A percentile compares a stretch with the other conserved stretches of the same genome.
phyloP scores from a whole-genome alignment of 2,113 vertebrate species.

The Cisticola juncidis region DNA sequence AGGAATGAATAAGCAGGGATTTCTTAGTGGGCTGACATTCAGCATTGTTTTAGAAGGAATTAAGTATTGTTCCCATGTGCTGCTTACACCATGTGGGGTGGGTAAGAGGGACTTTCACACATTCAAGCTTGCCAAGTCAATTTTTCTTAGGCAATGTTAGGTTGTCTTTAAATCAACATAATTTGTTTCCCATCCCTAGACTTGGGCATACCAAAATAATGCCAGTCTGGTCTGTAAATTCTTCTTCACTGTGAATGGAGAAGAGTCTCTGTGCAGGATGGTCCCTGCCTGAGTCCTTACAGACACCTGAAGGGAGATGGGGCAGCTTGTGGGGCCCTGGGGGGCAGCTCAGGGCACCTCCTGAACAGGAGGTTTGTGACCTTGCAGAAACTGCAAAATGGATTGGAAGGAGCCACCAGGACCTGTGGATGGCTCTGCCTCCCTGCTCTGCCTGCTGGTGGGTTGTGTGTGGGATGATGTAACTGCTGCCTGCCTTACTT shows the following conservation, averaged over 20 bases:
- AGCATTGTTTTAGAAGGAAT: conserved; percentile 30
- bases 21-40: conserved; percentile 1
- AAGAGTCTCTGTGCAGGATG: not conserved
- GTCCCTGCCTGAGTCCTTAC: not conserved
- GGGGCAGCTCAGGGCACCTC: not conserved
- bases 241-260: not conserved
- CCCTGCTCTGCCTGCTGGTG: not conserved
- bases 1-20: conserved; percentile 48
- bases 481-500: not conserved
- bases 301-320: not conserved
- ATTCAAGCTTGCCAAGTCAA: conserved; percentile 13
- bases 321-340: not conserved
- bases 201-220: not conserved
- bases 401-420: not conserved
- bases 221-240: not conserved
- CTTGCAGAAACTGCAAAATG: not conserved
- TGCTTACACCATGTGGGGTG: not conserved
- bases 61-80: not conserved
- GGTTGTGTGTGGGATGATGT: not conserved
- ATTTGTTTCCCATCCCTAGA: not conserved
- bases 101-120: conserved; percentile 27
- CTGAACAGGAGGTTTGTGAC: not conserved
- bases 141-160: not conserved
- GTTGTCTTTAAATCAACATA: not conserved
- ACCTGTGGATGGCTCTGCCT: not conserved